These are phyloP conservation scores for Ptychobarbus kaznakovi DNA, from an alignment of 2,797 vertebrate genomes.

Conservation along the genomic window DNA sequence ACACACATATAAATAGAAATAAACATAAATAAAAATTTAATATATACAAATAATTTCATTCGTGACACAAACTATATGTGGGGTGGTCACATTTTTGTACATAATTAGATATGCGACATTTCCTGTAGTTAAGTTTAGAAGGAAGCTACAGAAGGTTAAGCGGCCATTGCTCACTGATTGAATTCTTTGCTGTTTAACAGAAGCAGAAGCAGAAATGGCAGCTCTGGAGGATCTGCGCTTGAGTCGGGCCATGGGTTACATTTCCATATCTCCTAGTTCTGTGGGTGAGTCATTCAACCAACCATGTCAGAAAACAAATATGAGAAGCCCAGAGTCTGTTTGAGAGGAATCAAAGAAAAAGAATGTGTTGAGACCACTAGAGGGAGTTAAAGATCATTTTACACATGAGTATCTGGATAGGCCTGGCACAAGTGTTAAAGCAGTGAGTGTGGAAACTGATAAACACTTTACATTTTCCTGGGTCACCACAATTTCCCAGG, in stretches of 20 bases:
- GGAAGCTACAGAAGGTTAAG: neutral
- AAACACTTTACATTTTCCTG: neutral
- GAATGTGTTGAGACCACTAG: constrained; percentile 18
- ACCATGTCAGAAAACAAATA: neutral
- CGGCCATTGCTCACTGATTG: neutral
- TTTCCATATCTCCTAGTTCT: constrained; percentile 73
- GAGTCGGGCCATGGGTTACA: constrained; percentile 71
- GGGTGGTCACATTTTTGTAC: neutral
- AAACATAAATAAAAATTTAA: too few relatives aligned
- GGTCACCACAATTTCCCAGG: constrained; percentile 60
- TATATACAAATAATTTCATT: too few relatives aligned
- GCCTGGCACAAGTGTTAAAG: neutral
- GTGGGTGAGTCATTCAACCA: constrained; percentile 68
- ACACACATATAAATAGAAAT: too few relatives aligned
- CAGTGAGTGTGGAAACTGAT: neutral
- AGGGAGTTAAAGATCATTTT: constrained; percentile 22
- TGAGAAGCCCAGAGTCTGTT: neutral
- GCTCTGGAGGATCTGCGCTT: constrained; percentile 73
- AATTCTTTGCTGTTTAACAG: constrained; percentile 59
- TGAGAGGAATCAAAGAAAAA: neutral
- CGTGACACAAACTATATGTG: too few relatives aligned
- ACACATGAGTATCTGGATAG: neutral
- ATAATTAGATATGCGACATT: neutral
- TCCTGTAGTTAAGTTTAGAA: neutral
- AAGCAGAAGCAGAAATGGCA: constrained; percentile 74